Base-by-base conservation (phyloP, 2,113 vertebrate genomes). In the Psammodynastes pulverulentus region DNA sequence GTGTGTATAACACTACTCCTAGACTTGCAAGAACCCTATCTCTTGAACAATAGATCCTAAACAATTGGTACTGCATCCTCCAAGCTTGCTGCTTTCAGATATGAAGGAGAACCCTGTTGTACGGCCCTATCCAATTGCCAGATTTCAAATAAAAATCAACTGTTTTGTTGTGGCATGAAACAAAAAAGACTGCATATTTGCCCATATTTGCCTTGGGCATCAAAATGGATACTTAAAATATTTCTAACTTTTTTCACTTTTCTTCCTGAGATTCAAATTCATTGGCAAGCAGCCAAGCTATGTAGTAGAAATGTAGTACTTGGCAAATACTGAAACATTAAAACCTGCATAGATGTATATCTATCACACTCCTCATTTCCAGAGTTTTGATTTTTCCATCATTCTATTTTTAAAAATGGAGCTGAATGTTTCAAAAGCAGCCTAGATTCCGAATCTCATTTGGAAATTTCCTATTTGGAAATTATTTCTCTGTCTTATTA, bases 391-490 rank as follows among this genome's bases (percentile, higher is more conserved):
- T 90, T 94, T 95, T 90, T 29, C 62, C 24, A 67, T 92, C 88
- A 86, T 34, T 56, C 72, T 92, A 91, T 39, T 91, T 45, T 13
- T 0, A 48, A 91, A 91, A 92, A 94, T 92, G 90, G 29, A 15
- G 1, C 5, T 88, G 87, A 49, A 94, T 89, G 56, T 7, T 56
- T 91, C 91, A 92, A 90, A 46, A 85, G 92, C 24, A 91, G 87
- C 24, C 91, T 89, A 0, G 21, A 34, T 94, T 96, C 53, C 91
- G 90, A 79, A 92, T 29, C 56, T 91, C 2, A 29, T 94, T 43
- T 91, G n/a, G n/a, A n/a, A n/a, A 92, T 1, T 1, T 72, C 89
- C 93, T 95, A 89, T 89, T 95, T 92, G 48, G 45, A 54, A 92
- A 12, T 17, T 2, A 39, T 93, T 88, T 10, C 6, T 86, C 12